A percentile compares a stretch with the other conserved stretches of the same genome.
These are phyloP conservation scores for Serranus cabrilla DNA, from an alignment of 2,797 vertebrate species.

Conservation along the genomic window DNA sequence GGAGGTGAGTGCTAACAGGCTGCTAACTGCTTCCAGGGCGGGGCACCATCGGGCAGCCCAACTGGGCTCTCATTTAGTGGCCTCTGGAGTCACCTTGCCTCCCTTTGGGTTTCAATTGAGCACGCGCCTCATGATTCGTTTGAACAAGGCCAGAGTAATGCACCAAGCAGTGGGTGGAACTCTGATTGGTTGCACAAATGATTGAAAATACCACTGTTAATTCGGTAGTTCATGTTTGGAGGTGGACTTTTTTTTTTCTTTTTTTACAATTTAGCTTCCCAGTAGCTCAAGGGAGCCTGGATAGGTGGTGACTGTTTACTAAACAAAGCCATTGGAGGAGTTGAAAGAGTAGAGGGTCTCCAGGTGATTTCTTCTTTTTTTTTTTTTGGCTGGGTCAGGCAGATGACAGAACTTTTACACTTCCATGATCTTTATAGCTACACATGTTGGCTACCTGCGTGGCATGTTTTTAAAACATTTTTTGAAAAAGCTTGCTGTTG, in stretches of 20 bases:
- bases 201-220: slow-evolving; percentile 1
- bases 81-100: slow-evolving; percentile 56
- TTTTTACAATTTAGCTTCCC: neutral
- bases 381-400: neutral
- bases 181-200: slow-evolving; percentile 17
- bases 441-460: neutral
- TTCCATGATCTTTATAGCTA: neutral
- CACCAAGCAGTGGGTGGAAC: neutral
- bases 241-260: neutral
- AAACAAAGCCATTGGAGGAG: neutral
- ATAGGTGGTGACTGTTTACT: neutral
- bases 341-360: neutral
- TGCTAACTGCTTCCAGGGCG: slow-evolving; percentile 70
- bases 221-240: neutral
- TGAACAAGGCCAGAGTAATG: slow-evolving; percentile 6
- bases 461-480: neutral
- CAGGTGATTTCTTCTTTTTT: neutral
- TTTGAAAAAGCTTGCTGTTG: neutral
- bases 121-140: slow-evolving; percentile 28
- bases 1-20: slow-evolving; percentile 90
- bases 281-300: neutral
- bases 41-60: slow-evolving; percentile 53
- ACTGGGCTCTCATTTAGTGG: slow-evolving; percentile 57
- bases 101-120: slow-evolving; percentile 48
- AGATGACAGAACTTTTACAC: neutral